phyloP scores from a whole-genome alignment of 2,113 vertebrate genomes.

The Dinomys branickii region DNA sequence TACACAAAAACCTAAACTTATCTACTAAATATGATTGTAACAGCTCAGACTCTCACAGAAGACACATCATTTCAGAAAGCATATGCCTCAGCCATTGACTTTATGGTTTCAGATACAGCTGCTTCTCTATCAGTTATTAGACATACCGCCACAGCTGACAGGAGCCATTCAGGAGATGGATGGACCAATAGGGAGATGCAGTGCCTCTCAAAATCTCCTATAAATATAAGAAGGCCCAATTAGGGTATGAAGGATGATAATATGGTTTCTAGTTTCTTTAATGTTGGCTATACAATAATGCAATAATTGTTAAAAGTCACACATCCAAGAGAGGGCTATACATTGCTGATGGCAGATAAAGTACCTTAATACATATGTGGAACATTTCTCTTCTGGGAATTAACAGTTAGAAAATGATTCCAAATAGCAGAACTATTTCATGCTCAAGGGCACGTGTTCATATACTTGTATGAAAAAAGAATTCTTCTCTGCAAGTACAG shows the following conservation, averaged over 20 bases:
- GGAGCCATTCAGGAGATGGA: not conserved
- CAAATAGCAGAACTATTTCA: not conserved
- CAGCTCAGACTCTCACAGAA: not conserved
- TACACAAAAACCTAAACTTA: not conserved
- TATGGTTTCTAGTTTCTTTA: rapidly evolving
- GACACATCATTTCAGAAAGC: not conserved
- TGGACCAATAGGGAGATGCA: not conserved
- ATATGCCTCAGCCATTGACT: not conserved
- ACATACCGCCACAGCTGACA: not conserved
- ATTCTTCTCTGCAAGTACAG: not conserved
- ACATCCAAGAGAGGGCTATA: not conserved
- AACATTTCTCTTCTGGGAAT: not conserved
- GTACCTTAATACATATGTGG: too few species aligned
- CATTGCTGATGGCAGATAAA: not conserved
- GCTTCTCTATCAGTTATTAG: not conserved
- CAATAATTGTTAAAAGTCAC: not conserved
- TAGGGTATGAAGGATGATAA: not conserved
- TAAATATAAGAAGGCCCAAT: not conserved
- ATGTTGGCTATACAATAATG: not conserved
- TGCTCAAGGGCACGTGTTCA: not conserved
- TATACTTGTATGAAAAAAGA: not conserved
- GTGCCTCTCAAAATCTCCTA: not conserved
- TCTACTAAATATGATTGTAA: not conserved
- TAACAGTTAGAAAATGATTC: not conserved
- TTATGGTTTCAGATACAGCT: not conserved